phyloP scores from a whole-genome alignment of 2,888 invertebrate species.

The Ashinkailepas kermadecensis region DNA sequence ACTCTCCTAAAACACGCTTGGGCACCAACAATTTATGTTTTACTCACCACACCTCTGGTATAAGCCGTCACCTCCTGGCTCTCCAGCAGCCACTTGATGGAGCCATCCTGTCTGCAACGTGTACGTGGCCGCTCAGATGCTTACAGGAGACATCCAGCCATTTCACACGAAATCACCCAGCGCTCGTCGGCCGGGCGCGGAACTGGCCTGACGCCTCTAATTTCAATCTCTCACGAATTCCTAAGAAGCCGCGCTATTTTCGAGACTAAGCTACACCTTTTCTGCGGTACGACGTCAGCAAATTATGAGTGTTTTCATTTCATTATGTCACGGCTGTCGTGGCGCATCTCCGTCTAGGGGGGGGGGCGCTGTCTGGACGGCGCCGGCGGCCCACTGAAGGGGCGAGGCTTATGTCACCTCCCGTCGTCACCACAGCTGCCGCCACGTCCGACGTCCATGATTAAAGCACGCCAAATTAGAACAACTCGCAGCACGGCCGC shows the following conservation, averaged over 20 bases:
- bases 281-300: not conserved
- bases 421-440: not conserved
- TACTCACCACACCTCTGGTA: no score
- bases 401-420: not conserved
- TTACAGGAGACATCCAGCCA: no score
- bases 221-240: not conserved
- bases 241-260: not conserved
- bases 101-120: no score
- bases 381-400: not conserved
- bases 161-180: no score
- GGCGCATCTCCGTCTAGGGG: not conserved
- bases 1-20: no score
- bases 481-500: not conserved
- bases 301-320: constrained; percentile 7
- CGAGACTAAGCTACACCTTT: not conserved
- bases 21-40: no score
- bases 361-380: not conserved
- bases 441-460: not conserved
- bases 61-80: no score
- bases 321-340: constrained; percentile 15
- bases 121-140: no score
- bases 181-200: no score
- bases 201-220: not conserved
- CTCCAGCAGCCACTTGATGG: no score
- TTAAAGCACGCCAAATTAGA: constrained; percentile 11